Evolutionary conservation across 2,888 invertebrate genomes (phyloP).

Genomic region (Atrina japonica): DNA sequence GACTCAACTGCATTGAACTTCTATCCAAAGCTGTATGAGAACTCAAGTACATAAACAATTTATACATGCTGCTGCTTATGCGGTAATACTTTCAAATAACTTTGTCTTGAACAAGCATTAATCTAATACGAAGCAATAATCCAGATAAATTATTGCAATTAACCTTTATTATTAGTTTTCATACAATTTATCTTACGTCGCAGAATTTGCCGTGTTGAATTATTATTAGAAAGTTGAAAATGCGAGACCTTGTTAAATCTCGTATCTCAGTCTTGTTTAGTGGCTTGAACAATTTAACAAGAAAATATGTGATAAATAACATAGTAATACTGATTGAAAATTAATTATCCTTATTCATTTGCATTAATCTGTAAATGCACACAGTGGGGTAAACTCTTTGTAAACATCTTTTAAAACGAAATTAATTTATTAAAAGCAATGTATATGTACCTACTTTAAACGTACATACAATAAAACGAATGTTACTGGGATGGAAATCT

Average conservation of each 20-base stretch:
- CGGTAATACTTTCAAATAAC: too few relatives aligned
- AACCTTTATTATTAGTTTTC: constrained; percentile 11
- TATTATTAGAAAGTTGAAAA: constrained; percentile 12
- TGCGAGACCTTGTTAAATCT: neutral
- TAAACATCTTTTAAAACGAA: too few relatives aligned
- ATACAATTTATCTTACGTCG: constrained; percentile 13
- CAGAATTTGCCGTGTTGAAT: neutral
- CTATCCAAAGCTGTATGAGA: neutral
- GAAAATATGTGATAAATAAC: neutral
- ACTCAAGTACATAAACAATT: too few relatives aligned
- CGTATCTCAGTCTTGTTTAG: neutral
- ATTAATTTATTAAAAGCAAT: too few relatives aligned
- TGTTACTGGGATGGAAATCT: too few relatives aligned
- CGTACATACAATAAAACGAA: too few relatives aligned
- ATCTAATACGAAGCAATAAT: constrained; percentile 1
- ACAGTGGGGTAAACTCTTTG: too few relatives aligned
- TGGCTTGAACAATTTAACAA: neutral
- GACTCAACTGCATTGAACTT: neutral
- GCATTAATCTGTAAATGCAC: neutral
- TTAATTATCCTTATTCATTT: neutral
- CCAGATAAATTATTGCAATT: constrained; percentile 27
- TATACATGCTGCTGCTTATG: too few relatives aligned
- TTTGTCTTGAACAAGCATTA: too few relatives aligned
- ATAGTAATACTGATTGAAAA: neutral
- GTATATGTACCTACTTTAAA: too few relatives aligned